Base-by-base conservation (phyloP, 2,113 vertebrate genomes). In the Trogon melanurus region DNA sequence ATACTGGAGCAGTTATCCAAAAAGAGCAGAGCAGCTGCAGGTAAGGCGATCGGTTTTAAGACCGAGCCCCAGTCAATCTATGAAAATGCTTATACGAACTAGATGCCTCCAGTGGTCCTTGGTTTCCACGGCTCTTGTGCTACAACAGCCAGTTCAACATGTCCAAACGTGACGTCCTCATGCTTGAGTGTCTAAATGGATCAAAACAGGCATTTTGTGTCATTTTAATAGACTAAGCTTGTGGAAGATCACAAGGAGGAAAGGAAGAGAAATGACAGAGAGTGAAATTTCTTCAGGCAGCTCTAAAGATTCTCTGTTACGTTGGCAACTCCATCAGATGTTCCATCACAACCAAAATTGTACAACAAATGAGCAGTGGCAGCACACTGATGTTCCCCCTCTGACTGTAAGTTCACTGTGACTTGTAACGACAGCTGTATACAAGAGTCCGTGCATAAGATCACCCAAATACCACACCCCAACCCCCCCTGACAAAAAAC, bases 1-100 rank as follows among this genome's bases (percentile, higher is more conserved):
- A 94, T 79, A 69, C 22, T 66, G 85, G 38, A 92, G 61, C 61
- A 91, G 70, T 58, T 85, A 89, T 73, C 50, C 78, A 94, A 94
- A 92, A 25, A 91, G 13, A 82, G 66, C n/a, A 92, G 48, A 89
- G 69, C 91, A 93, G 78, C 61, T 85, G 87, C 45, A 79, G 34
- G n/a, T 84, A 61, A 75, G 30, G 36, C 41, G 62, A 79, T 19
- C 27, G 32, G 36, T 53, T 58, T 81, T 53, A 75, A 89, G 73
- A 74, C 7, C 6, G 36, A 57, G 53, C 15, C 15, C 71, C 66
- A 69, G 13, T n/a, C 66, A 30, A 25, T 29, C 71, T 48, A 50
- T 14, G 32, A 50, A 82, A 61, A 75, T 26, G 45, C 18, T 27
- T 45, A 0, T 11, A 38, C 9, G 32, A 91, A 27, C 53, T 20